A percentile compares a stretch with the other conserved stretches of the same genome.
Conservation (phyloP, 1,140 invertebrate genomes). For the Platorchestia sp. region DNA sequence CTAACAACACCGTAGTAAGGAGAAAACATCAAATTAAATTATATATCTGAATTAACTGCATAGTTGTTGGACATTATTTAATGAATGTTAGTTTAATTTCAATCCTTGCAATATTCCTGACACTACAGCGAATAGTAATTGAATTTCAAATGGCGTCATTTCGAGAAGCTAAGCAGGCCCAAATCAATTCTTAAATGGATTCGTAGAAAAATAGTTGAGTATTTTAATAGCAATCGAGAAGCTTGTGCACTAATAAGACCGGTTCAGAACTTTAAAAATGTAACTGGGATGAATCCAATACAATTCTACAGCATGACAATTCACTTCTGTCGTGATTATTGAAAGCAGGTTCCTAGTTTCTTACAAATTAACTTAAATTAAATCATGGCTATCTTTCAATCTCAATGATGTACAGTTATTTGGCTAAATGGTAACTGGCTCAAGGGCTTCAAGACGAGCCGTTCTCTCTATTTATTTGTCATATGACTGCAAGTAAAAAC, state of each 20-base stretch:
- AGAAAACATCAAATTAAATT: background rate
- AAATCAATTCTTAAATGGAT: background rate
- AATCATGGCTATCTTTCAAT: background rate
- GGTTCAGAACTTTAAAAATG: background rate
- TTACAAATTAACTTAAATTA: slow-evolving; percentile 16
- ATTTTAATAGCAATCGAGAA: background rate
- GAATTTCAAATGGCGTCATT: too few species aligned
- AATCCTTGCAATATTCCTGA: background rate
- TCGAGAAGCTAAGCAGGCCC: background rate
- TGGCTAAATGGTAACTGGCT: slow-evolving; percentile 37
- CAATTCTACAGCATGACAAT: slow-evolving; percentile 10
- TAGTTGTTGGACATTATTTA: background rate
- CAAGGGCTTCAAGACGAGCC: background rate
- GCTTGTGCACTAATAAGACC: background rate
- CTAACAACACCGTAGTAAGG: background rate
- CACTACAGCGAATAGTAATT: background rate
- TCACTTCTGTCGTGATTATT: background rate
- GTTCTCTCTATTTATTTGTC: background rate
- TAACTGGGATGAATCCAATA: background rate
- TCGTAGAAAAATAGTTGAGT: slow-evolving; percentile 48
- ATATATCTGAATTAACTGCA: background rate
- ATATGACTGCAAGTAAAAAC: background rate
- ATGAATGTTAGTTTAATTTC: background rate
- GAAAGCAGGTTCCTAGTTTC: background rate
- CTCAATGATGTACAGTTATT: background rate